Base-by-base conservation (phyloP, 2,797 vertebrate species). In the Macropus fuliginosus region DNA sequence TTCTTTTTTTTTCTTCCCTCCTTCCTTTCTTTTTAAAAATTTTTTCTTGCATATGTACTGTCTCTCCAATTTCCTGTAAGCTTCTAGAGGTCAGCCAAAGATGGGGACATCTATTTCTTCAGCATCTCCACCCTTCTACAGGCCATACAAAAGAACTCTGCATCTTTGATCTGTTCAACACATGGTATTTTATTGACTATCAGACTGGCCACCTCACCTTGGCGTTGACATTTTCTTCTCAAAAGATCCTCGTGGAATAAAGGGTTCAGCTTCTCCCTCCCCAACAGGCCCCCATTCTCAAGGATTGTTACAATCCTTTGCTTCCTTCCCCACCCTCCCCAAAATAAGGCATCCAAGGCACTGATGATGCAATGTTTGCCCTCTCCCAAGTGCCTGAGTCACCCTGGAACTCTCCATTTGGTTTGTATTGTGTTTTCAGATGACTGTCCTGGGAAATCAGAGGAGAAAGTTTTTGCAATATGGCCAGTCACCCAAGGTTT, bases 401-500 rank as follows among this genome's bases (percentile, higher is more conserved):
- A 87, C 89, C 50, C 94, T 95, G 87, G 87, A 91, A 95, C 89
- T 91, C 92, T 93, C 91, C 91, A 90, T 28, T 29, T 11, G 28
- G 62, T n/a, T 94, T 81, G 4, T 46, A 54, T 55, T 92, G 94
- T 95, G 92, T 87, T 94, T 92, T 92, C 55, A 46, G 28, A 90
- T n/a, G 5, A 18, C 0, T 91, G 21, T 93, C 66, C 81, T 16
- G 28, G 91, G 56, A 91, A 94, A 3, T 5, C 12, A 8, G 94
- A 56, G 74, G 40, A 87, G 40, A 87, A 87, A 50, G 21, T 56
- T 91, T 94, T 62, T 3, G 57, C 12, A 91, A 92, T 92, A 56
- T 4, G 74, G 94, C 92, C 92, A 90, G 34, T 93, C 92, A 91
- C 95, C 16, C 46, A 87, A 87, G 21, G 6, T 50, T 74, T 92